These are phyloP conservation scores for Tetanocera ferruginea DNA, from an alignment of 2,888 invertebrate species.

Conservation along the genomic window DNA sequence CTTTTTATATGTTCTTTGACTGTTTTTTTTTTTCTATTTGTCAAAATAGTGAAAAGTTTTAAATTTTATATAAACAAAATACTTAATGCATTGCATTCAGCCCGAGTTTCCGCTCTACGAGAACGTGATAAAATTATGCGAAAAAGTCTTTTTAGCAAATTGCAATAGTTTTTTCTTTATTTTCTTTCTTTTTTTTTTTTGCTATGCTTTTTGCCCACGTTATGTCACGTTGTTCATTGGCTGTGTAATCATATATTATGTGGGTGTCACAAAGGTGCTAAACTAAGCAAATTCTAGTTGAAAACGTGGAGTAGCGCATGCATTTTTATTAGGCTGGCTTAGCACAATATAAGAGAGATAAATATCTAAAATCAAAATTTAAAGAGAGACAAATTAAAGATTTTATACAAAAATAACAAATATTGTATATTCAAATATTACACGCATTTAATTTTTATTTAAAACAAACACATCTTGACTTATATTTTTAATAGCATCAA, in stretches of 20 bases:
- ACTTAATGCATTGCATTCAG: conserved; percentile 15
- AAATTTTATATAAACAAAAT: conserved; percentile 17
- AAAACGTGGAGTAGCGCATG: background rate
- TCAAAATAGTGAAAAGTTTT: conserved; percentile 17
- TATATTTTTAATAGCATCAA: no score
- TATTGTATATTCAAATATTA: no score
- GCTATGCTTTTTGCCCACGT: background rate
- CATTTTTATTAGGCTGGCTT: background rate
- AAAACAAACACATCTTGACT: no score
- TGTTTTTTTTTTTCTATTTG: conserved; percentile 16
- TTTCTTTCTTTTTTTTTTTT: background rate
- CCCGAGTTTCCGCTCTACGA: background rate
- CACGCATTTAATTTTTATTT: no score
- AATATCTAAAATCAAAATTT: no score
- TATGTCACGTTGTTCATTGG: conserved; percentile 6
- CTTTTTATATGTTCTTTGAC: background rate
- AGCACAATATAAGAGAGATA: no score
- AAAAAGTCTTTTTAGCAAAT: conserved; percentile 36
- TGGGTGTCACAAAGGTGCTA: conserved; percentile 9
- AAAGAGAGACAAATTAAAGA: no score
- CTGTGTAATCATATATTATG: conserved; percentile 11
- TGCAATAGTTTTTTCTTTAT: conserved; percentile 16
- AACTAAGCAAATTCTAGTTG: conserved; percentile 11
- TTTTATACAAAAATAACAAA: no score
- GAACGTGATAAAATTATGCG: conserved; percentile 33